These are phyloP conservation scores for Anagyrus pseudococci DNA, from an alignment of 2,888 invertebrate genomes.

Conservation along the genomic window DNA sequence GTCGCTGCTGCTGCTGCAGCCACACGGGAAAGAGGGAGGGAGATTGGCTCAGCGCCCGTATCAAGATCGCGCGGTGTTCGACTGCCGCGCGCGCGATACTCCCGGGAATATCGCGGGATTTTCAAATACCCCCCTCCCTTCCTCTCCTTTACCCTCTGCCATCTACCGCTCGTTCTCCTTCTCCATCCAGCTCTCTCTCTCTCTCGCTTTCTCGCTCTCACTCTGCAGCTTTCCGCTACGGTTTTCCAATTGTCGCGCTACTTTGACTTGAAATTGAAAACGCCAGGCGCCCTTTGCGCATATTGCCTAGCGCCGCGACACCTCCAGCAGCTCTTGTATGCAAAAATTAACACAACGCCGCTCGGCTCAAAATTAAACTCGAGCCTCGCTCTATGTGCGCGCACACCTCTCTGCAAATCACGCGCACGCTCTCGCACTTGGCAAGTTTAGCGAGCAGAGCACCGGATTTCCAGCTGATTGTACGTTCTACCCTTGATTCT, in stretches of 20 bases:
- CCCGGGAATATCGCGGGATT: constrained; percentile 16
- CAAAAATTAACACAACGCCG: constrained; percentile 22
- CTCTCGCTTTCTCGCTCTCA: no score
- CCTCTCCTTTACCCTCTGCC: background rate
- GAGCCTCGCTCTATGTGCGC: no score
- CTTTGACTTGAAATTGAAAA: constrained; percentile 35
- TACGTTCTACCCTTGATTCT: no score
- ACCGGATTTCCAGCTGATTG: no score
- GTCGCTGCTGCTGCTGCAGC: background rate
- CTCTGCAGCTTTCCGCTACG: no score
- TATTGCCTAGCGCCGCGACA: no score
- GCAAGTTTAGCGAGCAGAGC: no score
- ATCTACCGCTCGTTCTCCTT: no score
- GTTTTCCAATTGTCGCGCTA: constrained; percentile 24
- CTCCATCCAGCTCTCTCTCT: no score
- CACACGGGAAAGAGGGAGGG: background rate
- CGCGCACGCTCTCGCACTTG: no score
- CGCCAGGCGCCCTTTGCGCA: constrained; percentile 1
- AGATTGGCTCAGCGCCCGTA: constrained; percentile 23
- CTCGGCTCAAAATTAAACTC: constrained; percentile 18
- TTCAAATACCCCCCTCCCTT: background rate
- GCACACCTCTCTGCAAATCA: no score
- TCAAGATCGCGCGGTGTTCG: constrained; percentile 19
- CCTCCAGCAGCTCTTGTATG: no score
- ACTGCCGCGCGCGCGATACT: background rate